Evolutionary conservation across 2,113 vertebrate species (phyloP).

Genomic region (Brachypodius melanocephalos): DNA sequence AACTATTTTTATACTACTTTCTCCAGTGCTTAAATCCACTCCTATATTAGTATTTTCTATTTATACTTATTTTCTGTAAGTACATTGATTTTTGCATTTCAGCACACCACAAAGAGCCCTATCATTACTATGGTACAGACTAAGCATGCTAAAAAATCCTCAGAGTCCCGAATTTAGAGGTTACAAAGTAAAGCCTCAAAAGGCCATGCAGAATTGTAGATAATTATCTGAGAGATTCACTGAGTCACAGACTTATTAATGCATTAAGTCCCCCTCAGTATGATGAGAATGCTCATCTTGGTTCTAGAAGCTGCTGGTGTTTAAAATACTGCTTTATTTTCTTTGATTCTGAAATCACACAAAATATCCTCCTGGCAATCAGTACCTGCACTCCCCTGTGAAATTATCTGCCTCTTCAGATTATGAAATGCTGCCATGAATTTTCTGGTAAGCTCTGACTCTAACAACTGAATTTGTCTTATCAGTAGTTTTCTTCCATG

Average conservation of each 20-base stretch:
- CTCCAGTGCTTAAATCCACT: background rate
- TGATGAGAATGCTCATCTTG: background rate
- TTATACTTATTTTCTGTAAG: background rate
- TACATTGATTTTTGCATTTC: constrained; percentile 16
- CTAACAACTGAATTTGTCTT: background rate
- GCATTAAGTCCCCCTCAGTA: background rate
- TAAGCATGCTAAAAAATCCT: background rate
- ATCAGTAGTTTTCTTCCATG: background rate
- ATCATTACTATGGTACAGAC: background rate
- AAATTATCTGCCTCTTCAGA: background rate
- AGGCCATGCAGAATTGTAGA: background rate
- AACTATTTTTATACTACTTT: background rate
- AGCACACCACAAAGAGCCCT: background rate
- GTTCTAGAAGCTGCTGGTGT: background rate
- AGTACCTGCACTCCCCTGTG: background rate
- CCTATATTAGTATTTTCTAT: background rate
- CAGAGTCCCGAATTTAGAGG: background rate
- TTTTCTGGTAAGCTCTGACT: background rate
- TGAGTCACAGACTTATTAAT: background rate
- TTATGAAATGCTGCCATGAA: background rate
- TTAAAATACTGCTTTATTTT: background rate
- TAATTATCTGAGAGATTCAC: background rate
- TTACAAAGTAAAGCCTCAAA: background rate
- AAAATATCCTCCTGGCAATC: background rate
- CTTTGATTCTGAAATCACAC: background rate